Percentiles rank a stretch among this genome's conserved stretches.
Conservation (phyloP, 1,140 invertebrate genomes). For the Rhyacophila brunnea region DNA sequence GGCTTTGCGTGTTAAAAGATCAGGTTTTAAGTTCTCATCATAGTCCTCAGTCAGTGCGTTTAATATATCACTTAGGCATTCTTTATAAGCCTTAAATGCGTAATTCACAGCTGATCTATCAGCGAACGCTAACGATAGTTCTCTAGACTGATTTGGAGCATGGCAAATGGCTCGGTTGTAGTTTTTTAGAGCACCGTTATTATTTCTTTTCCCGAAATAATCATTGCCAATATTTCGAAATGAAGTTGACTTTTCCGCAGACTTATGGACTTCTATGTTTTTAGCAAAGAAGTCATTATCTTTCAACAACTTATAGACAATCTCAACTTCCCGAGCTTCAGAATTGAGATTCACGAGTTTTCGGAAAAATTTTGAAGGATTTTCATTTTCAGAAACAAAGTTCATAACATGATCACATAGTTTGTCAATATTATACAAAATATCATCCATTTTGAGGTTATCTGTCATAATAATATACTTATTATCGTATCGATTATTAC, state of each 20-base stretch:
- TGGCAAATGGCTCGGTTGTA: slow-evolving; percentile 64
- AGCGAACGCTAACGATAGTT: slow-evolving; percentile 63
- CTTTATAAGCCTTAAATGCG: slow-evolving; percentile 58
- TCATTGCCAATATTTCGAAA: slow-evolving; percentile 18
- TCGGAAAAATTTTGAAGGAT: slow-evolving; percentile 40
- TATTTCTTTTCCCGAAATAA: slow-evolving; percentile 41
- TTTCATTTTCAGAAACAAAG: slow-evolving; percentile 39
- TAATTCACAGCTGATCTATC: slow-evolving; percentile 71
- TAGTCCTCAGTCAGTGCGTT: slow-evolving; percentile 51
- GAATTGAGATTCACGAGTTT: slow-evolving; percentile 37
- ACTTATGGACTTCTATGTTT: slow-evolving; percentile 38
- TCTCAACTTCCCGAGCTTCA: slow-evolving; percentile 42
- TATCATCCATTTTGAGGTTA: slow-evolving; percentile 38
- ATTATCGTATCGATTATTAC: slow-evolving; percentile 26
- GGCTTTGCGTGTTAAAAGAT: slow-evolving; percentile 55
- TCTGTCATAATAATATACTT: no score
- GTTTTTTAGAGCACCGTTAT: slow-evolving; percentile 55
- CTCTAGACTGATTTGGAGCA: slow-evolving; percentile 55
- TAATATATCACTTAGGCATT: slow-evolving; percentile 61
- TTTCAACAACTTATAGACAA: no score
- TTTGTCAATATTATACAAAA: no score
- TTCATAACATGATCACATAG: slow-evolving; percentile 41
- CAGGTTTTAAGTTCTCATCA: slow-evolving; percentile 54
- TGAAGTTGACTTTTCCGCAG: not conserved
- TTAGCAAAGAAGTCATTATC: slow-evolving; percentile 41